Evolutionary conservation across 2,888 invertebrate genomes (phyloP), one percentile per base, ranked within the genome.

Genomic region (Drosophila lacicola): DNA sequence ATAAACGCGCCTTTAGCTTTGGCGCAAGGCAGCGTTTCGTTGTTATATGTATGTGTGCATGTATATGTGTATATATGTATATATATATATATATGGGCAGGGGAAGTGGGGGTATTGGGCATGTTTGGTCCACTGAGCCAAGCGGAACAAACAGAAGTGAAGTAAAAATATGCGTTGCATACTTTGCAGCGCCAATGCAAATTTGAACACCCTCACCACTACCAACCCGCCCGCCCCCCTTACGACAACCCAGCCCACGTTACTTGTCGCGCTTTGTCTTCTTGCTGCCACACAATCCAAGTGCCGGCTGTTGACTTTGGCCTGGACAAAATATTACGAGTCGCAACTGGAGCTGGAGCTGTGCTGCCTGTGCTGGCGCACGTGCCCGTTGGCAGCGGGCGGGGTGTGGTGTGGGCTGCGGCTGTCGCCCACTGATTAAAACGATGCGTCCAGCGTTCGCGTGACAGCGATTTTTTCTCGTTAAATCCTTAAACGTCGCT

Each of bases 401-500:
- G 19, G 17, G 49, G 64, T 21, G 42, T 11, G 2, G 47, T 9
- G 33, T 19, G 17, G n/a, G 37, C 39, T 58, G 53, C 25, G 66
- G 46, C 77, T 84, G 72, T 55, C 67, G 60, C 54, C 74, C 70
- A 72, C 81, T 90, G 90, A 86, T 88, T 88, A 89, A 86, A 86
- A 72, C 78, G 72, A 78, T 90, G 82, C 82, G 64, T 69, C 39
- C 79, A 61, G 53, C 69, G 45, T 61, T 54, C 64, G 69, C 68
- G 74, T 82, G 81, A 84, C 80, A 70, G 78, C 87, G 68, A 82
- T 88, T 89, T 88, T 85, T 86, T 84, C 71, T 87, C 68, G 68
- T 89, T 89, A 88, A 89, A 71, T 89, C 82, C 89, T 89, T 89
- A 88, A 89, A 85, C 75, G 82, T 74, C 69, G 65, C 70, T 82